These are phyloP conservation scores for Bagarius yarrelli DNA, from an alignment of 2,113 vertebrate genomes.

Conservation along the genomic window DNA sequence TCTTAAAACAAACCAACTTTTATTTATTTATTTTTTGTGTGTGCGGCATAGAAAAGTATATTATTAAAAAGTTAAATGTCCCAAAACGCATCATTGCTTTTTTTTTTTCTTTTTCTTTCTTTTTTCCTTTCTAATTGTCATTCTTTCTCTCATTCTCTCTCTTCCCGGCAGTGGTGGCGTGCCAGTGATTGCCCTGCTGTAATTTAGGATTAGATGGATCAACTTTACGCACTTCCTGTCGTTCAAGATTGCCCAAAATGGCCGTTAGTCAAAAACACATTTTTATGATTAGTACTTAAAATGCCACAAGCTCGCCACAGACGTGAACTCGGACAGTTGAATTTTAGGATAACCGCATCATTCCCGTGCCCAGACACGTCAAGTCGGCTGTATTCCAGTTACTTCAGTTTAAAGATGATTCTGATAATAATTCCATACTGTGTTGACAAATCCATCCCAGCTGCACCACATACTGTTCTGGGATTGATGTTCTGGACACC, in stretches of 20 bases:
- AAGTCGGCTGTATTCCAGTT: neutral
- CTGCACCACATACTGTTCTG: neutral
- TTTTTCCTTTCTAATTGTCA: neutral
- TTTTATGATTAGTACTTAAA: neutral
- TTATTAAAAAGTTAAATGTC: conserved; percentile 17
- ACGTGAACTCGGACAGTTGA: neutral
- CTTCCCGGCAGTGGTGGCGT: neutral
- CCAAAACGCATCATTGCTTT: neutral
- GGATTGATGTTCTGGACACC: conserved; percentile 24
- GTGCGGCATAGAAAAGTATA: neutral
- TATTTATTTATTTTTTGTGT: neutral
- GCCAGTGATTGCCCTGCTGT: neutral
- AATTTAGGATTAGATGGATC: neutral
- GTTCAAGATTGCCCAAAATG: neutral
- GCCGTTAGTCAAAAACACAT: neutral
- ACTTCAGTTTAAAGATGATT: neutral
- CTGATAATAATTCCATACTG: conserved; percentile 2
- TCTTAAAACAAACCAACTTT: neutral
- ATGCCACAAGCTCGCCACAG: neutral
- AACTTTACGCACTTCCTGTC: neutral
- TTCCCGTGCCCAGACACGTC: neutral
- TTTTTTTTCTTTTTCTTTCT: neutral
- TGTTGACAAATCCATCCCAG: conserved; percentile 11
- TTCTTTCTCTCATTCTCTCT: neutral
- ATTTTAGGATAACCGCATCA: neutral